Percentiles rank a stretch among this genome's conserved stretches.
phyloP scores from a whole-genome alignment of 2,888 invertebrate genomes.

The Aricia artaxerxes region DNA sequence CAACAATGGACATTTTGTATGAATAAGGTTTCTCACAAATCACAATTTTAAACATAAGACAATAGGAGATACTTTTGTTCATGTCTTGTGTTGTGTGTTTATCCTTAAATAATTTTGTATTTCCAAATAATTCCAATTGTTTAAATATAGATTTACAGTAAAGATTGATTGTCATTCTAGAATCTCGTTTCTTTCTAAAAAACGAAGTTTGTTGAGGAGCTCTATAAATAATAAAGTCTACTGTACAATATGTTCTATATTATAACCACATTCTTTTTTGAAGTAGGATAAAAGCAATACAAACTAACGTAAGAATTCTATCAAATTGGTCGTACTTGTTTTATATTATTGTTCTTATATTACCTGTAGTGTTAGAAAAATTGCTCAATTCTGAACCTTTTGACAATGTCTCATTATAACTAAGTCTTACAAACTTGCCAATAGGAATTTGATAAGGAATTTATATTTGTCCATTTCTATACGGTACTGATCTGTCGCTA shows the following conservation, averaged over 20 bases:
- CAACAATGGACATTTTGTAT: neutral
- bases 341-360: neutral
- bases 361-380: neutral
- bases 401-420: slow-evolving; percentile 1
- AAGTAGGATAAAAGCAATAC: neutral
- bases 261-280: neutral
- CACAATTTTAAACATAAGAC: neutral
- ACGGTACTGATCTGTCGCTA: slow-evolving; percentile 27
- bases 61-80: neutral
- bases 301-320: neutral
- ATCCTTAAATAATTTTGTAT: too few species aligned
- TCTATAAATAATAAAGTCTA: neutral
- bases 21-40: neutral
- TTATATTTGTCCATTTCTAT: slow-evolving; percentile 36
- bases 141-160: neutral
- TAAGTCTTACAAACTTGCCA: slow-evolving; percentile 27
- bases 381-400: slow-evolving; percentile 20
- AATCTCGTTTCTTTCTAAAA: neutral
- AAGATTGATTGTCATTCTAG: neutral
- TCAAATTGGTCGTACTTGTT: neutral
- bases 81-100: neutral
- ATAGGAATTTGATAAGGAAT: slow-evolving; percentile 33
- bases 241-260: neutral
- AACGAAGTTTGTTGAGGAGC: neutral
- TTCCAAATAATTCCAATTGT: too few species aligned